Conservation (phyloP, 1,140 invertebrate species). For the Pogonomyrmex californicus region DNA sequence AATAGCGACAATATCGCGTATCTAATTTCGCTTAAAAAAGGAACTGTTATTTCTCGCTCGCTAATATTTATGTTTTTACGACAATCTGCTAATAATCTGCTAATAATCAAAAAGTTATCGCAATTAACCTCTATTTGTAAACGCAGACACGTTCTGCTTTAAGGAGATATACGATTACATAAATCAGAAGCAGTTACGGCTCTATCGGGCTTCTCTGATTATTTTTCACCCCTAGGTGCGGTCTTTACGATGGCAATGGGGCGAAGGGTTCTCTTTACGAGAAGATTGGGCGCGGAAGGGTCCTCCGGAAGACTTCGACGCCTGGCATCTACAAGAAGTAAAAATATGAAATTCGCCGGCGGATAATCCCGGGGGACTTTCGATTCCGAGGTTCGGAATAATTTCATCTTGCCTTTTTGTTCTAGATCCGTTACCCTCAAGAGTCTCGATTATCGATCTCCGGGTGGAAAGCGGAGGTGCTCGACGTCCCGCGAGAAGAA, state of each 20-base stretch:
- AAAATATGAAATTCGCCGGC: slow-evolving; percentile 73
- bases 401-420: slow-evolving; percentile 65
- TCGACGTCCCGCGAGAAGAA: slow-evolving; percentile 39
- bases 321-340: slow-evolving; percentile 47
- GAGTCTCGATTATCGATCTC: slow-evolving; percentile 52
- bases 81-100: slow-evolving; percentile 14
- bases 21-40: background rate
- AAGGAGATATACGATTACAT: slow-evolving; percentile 20
- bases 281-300: slow-evolving; percentile 66
- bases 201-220: slow-evolving; percentile 68
- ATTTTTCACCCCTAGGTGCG: slow-evolving; percentile 66
- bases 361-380: slow-evolving; percentile 68
- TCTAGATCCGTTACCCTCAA: slow-evolving; percentile 36
- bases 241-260: slow-evolving; percentile 64
- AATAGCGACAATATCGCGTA: background rate
- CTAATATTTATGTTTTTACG: background rate
- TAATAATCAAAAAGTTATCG: slow-evolving; percentile 10
- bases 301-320: slow-evolving; percentile 61
- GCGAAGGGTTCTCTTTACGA: slow-evolving; percentile 71
- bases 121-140: slow-evolving; percentile 40
- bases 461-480: slow-evolving; percentile 47
- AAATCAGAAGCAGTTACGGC: slow-evolving; percentile 67
- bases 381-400: slow-evolving; percentile 60
- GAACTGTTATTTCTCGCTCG: background rate
- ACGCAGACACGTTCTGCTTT: slow-evolving; percentile 29